Base-by-base conservation (phyloP, 2,888 invertebrate genomes). In the Diplolepis rosae region DNA sequence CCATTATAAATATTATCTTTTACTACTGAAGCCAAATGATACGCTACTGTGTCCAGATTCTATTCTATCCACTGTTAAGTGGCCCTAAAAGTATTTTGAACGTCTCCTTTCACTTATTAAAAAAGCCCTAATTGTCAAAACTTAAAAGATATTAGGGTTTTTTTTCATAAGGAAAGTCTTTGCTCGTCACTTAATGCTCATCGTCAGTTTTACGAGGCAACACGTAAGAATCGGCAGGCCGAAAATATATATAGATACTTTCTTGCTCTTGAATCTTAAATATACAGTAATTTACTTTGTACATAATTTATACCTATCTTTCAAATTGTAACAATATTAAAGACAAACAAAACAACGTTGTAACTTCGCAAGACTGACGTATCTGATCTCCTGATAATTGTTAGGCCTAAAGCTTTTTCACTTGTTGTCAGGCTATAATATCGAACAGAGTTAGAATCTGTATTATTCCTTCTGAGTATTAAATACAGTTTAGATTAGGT, bases 1-100 rank as follows among this genome's bases (percentile, higher is more conserved):
- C 79, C 70, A 80, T 76, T 80, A 79, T 66, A 65, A 66, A 69
- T 61, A 72, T 72, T 80, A 79, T 78, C 79, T 80, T 80, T 78
- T 61, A 73, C 80, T 78, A 78, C 73, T 15, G 27, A 73, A 75
- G 69, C 70, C 70, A 72, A 76, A 54, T 30, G 70, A 51, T 70
- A 61, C 72, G 70, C 48, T 70, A 48, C 42, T 75, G 51, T 52
- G 68, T 56, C 48, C 65, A 68, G 50, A 48, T 35, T 66, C 65
- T 51, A 71, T 50, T 69, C 27, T 22, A 22, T 24, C 15, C 22
- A 48, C 2, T 48, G 6, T 3, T 30, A 28, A 52, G 30, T 54
- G 52, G 52, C 7, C 28, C 52, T 30, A n/a, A 9, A 54, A 54
- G 5, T 54, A 52, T 28, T 54, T 54, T 28, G 11, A 50, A n/a